These are phyloP conservation scores for Acomys russatus DNA, from an alignment of 2,797 vertebrate species.

Conservation along the genomic window DNA sequence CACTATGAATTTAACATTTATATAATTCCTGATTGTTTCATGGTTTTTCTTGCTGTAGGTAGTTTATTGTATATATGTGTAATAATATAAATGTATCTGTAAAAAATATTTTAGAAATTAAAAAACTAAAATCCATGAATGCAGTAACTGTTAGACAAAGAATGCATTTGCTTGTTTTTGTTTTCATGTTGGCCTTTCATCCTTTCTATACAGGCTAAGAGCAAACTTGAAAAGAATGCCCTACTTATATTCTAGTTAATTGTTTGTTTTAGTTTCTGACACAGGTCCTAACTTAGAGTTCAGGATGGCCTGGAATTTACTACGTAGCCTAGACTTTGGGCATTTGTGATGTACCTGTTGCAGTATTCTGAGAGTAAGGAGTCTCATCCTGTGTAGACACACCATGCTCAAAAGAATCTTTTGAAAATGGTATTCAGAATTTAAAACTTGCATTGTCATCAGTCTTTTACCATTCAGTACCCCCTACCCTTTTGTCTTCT, in stretches of 20 bases:
- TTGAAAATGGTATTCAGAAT: slow-evolving; percentile 23
- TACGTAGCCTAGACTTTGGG: background rate
- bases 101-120: background rate
- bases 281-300: background rate
- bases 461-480: background rate
- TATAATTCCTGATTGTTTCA: too few species aligned
- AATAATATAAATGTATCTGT: too few species aligned
- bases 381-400: background rate
- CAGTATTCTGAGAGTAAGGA: background rate
- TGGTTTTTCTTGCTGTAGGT: too few species aligned
- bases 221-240: slow-evolving; percentile 1
- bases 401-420: background rate
- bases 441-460: slow-evolving; percentile 5
- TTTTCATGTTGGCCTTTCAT: slow-evolving; percentile 15
- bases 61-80: too few species aligned
- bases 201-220: background rate
- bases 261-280: background rate
- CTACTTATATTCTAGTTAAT: background rate
- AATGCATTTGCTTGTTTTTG: background rate
- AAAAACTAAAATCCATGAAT: background rate
- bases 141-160: background rate
- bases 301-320: background rate
- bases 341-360: background rate
- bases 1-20: too few species aligned
- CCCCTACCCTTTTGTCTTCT: background rate